These are phyloP conservation scores for Scelioninae gen. 1 DNA, from an alignment of 2,888 invertebrate species.

Conservation along the genomic window DNA sequence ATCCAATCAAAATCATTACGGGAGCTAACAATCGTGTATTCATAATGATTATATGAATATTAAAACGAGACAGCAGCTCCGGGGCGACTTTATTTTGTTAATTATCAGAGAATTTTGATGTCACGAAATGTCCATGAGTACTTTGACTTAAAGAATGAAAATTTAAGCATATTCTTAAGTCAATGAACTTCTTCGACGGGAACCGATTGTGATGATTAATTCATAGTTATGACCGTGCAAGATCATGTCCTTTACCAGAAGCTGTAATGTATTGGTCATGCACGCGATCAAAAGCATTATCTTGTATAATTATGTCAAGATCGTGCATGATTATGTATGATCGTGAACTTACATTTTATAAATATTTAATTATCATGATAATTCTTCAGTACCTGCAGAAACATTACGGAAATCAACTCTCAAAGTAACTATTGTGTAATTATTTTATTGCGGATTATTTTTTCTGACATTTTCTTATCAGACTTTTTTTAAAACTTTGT, in stretches of 20 bases:
- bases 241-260: conserved; percentile 22
- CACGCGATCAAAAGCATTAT: conserved; percentile 43
- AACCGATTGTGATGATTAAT: conserved; percentile 55
- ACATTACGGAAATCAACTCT: too few relatives aligned
- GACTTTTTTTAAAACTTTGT: too few relatives aligned
- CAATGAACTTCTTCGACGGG: conserved; percentile 36
- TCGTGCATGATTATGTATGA: conserved; percentile 40
- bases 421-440: too few relatives aligned
- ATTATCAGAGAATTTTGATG: conserved; percentile 34
- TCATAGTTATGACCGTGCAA: conserved; percentile 53
- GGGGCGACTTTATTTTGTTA: conserved; percentile 35
- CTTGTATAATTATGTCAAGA: conserved; percentile 42
- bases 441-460: too few relatives aligned
- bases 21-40: conserved; percentile 38
- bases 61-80: conserved; percentile 12
- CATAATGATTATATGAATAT: conserved; percentile 41
- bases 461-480: too few relatives aligned
- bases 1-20: conserved; percentile 45
- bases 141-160: neutral
- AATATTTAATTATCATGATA: conserved; percentile 25
- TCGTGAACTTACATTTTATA: conserved; percentile 1
- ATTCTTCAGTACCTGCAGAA: neutral
- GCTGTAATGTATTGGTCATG: conserved; percentile 30
- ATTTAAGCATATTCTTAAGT: conserved; percentile 16
- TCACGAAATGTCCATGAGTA: conserved; percentile 22